Percentiles rank a stretch among this genome's conserved stretches.
phyloP scores from a whole-genome alignment of 2,888 invertebrate species.

The Rhopalosiphum nymphaeae region DNA sequence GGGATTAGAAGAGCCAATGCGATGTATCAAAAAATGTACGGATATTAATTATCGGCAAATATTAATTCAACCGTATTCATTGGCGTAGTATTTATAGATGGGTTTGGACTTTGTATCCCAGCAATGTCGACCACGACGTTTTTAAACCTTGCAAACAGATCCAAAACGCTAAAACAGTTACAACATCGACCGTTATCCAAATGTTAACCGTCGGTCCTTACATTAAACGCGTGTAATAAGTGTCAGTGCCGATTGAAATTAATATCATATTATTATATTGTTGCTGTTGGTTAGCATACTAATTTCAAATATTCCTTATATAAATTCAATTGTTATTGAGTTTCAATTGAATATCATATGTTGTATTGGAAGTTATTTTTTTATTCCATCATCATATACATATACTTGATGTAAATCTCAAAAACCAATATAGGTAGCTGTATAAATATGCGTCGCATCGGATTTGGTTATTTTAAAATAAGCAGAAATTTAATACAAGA shows the following conservation, averaged over 20 bases:
- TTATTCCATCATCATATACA: neutral
- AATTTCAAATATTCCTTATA: neutral
- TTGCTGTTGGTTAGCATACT: neutral
- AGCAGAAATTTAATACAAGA: neutral
- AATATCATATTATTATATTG: neutral
- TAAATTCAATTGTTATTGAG: neutral
- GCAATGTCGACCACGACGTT: neutral
- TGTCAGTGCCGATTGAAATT: neutral
- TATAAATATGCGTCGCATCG: neutral
- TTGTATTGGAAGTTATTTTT: neutral
- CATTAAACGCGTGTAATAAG: neutral
- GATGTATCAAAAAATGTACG: neutral
- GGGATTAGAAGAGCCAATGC: neutral
- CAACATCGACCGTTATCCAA: neutral
- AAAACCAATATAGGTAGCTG: neutral
- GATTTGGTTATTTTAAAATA: slow-evolving; percentile 27
- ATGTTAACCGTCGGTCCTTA: neutral
- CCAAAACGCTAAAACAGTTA: neutral
- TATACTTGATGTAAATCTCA: neutral
- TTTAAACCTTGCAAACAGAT: neutral
- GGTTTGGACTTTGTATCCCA: neutral
- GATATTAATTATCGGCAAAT: neutral
- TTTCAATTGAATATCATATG: slow-evolving; percentile 17
- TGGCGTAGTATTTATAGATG: neutral
- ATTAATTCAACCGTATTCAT: neutral